Conservation (phyloP, 2,888 invertebrate species). For the Cremastinae sp. region DNA sequence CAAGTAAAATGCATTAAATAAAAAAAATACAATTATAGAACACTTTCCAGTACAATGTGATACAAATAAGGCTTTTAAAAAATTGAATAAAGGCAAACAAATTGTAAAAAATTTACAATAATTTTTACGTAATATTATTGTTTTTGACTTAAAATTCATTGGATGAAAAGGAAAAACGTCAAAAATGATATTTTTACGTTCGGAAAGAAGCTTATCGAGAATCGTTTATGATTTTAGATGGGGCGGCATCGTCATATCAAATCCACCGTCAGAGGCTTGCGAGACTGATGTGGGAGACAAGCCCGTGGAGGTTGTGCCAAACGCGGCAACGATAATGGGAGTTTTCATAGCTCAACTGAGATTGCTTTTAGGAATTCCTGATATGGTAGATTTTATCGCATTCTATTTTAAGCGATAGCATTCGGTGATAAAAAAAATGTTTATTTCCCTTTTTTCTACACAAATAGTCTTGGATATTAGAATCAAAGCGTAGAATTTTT, state of each 20-base stretch:
- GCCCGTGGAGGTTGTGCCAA: slow-evolving; percentile 81
- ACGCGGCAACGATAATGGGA: slow-evolving; percentile 86
- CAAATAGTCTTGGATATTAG: too few relatives aligned
- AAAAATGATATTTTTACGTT: too few relatives aligned
- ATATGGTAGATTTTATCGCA: slow-evolving; percentile 80
- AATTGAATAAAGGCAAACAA: background rate
- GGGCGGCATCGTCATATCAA: slow-evolving; percentile 93
- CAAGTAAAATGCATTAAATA: too few relatives aligned
- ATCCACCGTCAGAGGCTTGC: slow-evolving; percentile 84
- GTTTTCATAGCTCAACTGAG: slow-evolving; percentile 89
- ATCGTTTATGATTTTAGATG: slow-evolving; percentile 82
- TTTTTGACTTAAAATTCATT: too few relatives aligned
- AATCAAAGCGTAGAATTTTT: too few relatives aligned
- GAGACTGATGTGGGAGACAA: slow-evolving; percentile 76
- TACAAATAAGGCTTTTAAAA: background rate
- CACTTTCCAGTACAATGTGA: too few relatives aligned
- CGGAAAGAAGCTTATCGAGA: too few relatives aligned
- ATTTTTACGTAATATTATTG: background rate
- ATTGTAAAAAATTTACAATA: background rate
- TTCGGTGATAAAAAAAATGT: background rate
- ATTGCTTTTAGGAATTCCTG: slow-evolving; percentile 87
- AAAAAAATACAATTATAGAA: too few relatives aligned
- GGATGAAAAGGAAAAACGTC: too few relatives aligned
- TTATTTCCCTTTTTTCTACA: background rate
- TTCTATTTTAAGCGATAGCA: background rate